phyloP scores from a whole-genome alignment of 2,888 invertebrate species.

The Luperina testacea region DNA sequence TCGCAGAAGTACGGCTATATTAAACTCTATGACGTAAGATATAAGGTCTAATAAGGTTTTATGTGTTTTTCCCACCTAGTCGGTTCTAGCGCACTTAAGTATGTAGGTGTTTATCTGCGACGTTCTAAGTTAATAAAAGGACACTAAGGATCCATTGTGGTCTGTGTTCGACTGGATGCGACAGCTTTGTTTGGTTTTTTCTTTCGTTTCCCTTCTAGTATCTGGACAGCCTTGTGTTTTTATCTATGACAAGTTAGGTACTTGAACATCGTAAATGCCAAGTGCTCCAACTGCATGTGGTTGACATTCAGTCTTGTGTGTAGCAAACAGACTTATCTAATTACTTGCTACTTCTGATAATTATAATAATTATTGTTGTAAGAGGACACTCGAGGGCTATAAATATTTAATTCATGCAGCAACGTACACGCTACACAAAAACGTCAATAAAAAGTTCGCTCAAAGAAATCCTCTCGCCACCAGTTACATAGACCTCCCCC shows the following conservation, averaged over 20 bases:
- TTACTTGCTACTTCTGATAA: slow-evolving; percentile 21
- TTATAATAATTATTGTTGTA: slow-evolving; percentile 18
- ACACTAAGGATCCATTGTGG: slow-evolving; percentile 37
- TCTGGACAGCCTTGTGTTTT: slow-evolving; percentile 26
- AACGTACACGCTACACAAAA: slow-evolving; percentile 50
- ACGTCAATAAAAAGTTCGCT: slow-evolving; percentile 62
- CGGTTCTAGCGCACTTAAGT: slow-evolving; percentile 46
- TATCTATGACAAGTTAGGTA: slow-evolving; percentile 33
- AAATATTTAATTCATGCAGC: slow-evolving; percentile 49
- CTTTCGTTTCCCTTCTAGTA: slow-evolving; percentile 3
- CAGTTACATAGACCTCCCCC: slow-evolving; percentile 62
- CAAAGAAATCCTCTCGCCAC: slow-evolving; percentile 59
- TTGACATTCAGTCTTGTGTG: slow-evolving; percentile 36
- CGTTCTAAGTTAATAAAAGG: slow-evolving; percentile 56
- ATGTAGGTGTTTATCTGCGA: slow-evolving; percentile 61
- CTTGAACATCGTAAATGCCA: slow-evolving; percentile 22
- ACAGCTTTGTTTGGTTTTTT: slow-evolving; percentile 24
- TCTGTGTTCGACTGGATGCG: slow-evolving; percentile 32
- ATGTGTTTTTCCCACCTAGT: slow-evolving; percentile 41
- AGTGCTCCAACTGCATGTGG: slow-evolving; percentile 14
- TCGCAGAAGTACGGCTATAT: slow-evolving; percentile 64
- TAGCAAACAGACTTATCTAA: slow-evolving; percentile 22
- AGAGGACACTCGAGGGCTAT: slow-evolving; percentile 30
- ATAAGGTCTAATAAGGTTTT: slow-evolving; percentile 67
- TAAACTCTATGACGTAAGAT: slow-evolving; percentile 71